Evolutionary conservation across 2,113 vertebrate genomes (phyloP), one percentile per base, ranked within the genome.

Genomic region (Theristicus caerulescens): DNA sequence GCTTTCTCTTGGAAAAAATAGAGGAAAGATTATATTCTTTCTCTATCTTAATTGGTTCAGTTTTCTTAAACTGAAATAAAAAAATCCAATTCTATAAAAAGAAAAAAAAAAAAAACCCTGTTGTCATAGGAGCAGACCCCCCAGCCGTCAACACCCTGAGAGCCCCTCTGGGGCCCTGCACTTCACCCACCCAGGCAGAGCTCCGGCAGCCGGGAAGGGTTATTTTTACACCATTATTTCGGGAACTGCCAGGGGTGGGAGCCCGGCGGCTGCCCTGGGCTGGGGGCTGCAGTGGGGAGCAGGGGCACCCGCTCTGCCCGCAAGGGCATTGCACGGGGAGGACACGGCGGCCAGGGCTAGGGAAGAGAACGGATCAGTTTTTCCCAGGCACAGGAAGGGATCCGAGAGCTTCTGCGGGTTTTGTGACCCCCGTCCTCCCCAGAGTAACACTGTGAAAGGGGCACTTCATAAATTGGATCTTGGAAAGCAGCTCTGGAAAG

Each of bases 331-430:
- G 22, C 44, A 46, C 11, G 6, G 54, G 13, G 15, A 58, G 24
- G 10, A 11, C n/a, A 6, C 3, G 1, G 11, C 44, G 34, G 21
- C 38, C 49, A 10, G 22, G 24, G 14, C 13, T 6, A 18, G 59
- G 52, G 61, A 44, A 19, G 29, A 51, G 8, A 8, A 3, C 1
- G 9, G 8, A 16, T n/a, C 14, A 5, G 10, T 0, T 16, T 24
- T 22, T 27, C 14, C 13, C 7, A 3, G 6, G 0, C 16, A 4
- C 11, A 22, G 1, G 1, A 25, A 58, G 31, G 8, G 8, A 61
- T 19, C 5, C 1, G 3, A 51, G 42, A 81, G 22, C 17, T 52
- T 18, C 69, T 40, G 8, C 34, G 13, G 18, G 10, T 15, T 55
- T 6, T 7, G 47, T 6, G 49, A 31, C 11, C 52, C 34, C 42